Evolutionary conservation across 2,113 vertebrate genomes (phyloP), one percentile per base, ranked within the genome.

Genomic region (Siniperca chuatsi): DNA sequence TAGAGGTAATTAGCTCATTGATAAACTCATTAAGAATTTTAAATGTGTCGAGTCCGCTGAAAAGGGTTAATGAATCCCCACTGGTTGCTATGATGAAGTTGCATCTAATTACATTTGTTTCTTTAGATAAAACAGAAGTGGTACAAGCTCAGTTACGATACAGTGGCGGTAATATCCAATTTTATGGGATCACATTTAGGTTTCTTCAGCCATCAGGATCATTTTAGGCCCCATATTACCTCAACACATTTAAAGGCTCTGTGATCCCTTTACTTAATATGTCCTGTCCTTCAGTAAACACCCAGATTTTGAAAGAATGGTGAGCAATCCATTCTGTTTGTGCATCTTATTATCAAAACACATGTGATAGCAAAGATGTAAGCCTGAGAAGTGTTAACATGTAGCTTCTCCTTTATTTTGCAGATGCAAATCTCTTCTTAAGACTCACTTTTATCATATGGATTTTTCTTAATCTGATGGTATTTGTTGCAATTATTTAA

Each of bases 1-100:
- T 80, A 15, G 20, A 90, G 69, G 62, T 87, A 87, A 90, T 87
- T 83, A 79, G 70, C 58, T 79, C 80, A 86, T 84, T 87, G 83
- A 89, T 85, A 37, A 76, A 84, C 61, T 71, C 48, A 87, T 87
- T 90, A 77, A 48, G 54, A 74, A 65, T 72, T 52, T 37, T 23
- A 75, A 83, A 84, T 75, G 69, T 78, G 68, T 50, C 68, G 73
- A 71, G 50, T 74, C 50, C 70, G 57, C 46, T 83, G 55, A 57
- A 71, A 54, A 61, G 20, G 8, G 9, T 70, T 79, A 52, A 76
- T 68, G 46, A 81, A 79, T 85, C 35, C 57, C 29, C 37, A 46
- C 33, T 25, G 48, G 48, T 44, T 40, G 15, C 61, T 71, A 21
- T 84, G 70, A 84, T 77, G n/a, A 76, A 71, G 35, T 21, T 33